phyloP scores from a whole-genome alignment of 2,888 invertebrate genomes.

The Dermolepida albohirtum region DNA sequence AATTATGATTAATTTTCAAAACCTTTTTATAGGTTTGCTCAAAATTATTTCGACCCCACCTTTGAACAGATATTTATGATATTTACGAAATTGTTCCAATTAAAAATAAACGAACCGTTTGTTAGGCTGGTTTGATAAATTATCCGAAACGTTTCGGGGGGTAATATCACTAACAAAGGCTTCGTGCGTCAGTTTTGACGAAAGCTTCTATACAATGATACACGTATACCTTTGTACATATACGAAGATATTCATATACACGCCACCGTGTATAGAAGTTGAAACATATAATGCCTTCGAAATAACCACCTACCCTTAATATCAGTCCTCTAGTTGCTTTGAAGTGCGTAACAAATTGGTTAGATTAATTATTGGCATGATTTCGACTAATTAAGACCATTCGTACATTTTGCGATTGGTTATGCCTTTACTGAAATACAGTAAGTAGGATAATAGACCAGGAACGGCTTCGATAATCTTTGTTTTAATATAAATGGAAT shows the following conservation, averaged over 20 bases:
- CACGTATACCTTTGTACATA: too few relatives aligned
- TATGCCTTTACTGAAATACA: too few relatives aligned
- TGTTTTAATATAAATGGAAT: too few relatives aligned
- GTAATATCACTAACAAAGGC: slow-evolving; percentile 13
- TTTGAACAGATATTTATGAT: slow-evolving; percentile 8
- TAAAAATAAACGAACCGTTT: slow-evolving; percentile 17
- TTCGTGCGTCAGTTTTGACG: not conserved
- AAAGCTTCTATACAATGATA: not conserved
- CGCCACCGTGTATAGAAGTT: not conserved
- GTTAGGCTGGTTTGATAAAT: not conserved
- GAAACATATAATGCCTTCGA: slow-evolving; percentile 7
- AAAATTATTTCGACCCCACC: slow-evolving; percentile 8
- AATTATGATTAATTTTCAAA: slow-evolving; percentile 25
- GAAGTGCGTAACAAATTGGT: slow-evolving; percentile 13
- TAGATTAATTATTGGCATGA: slow-evolving; percentile 16
- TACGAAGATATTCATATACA: too few relatives aligned
- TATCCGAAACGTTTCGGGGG: not conserved
- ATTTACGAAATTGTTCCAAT: slow-evolving; percentile 22
- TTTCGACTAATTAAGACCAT: slow-evolving; percentile 14
- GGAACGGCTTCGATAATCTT: too few relatives aligned
- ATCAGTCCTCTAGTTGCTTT: not conserved
- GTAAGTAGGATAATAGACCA: too few relatives aligned
- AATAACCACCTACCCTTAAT: slow-evolving; percentile 9
- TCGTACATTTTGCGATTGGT: too few relatives aligned
- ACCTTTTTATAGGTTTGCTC: slow-evolving; percentile 4